Conservation (phyloP, 2,113 vertebrate species). For the Vulpes lagopus region DNA sequence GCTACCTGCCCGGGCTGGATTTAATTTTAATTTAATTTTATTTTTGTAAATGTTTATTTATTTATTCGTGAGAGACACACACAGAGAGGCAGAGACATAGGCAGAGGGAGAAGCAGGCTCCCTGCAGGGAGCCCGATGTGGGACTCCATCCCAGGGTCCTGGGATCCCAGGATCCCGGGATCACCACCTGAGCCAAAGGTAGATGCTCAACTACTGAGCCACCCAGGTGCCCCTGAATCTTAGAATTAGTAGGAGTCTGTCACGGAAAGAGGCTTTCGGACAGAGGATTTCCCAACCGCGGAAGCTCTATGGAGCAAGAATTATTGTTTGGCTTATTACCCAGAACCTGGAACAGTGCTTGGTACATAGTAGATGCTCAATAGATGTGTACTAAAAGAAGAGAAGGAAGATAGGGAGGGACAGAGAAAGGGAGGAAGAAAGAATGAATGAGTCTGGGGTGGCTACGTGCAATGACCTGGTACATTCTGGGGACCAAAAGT, state of each 20-base stretch:
- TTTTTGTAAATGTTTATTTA: too few species aligned
- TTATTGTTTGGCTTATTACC: conserved; percentile 43
- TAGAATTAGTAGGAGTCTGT: neutral
- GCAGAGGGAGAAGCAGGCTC: too few species aligned
- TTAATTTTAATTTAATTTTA: neutral
- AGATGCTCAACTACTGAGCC: too few species aligned
- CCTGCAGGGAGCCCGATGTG: too few species aligned
- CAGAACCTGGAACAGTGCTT: neutral
- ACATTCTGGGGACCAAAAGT: conserved; percentile 32
- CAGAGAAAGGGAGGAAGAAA: neutral
- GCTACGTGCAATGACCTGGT: neutral
- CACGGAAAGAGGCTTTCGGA: neutral
- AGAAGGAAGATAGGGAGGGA: neutral
- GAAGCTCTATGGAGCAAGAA: neutral
- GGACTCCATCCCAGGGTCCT: too few species aligned
- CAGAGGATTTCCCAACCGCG: conserved; percentile 23
- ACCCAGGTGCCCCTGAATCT: neutral
- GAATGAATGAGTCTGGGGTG: neutral
- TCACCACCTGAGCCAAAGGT: too few species aligned
- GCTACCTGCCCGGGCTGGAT: neutral
- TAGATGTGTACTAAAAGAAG: neutral
- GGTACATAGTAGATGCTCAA: conserved; percentile 14
- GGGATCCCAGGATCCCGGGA: too few species aligned
- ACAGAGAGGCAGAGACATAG: too few species aligned
- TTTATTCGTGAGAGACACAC: too few species aligned